Evolutionary conservation across 1,140 invertebrate genomes (phyloP), one percentile per base, ranked within the genome.

Genomic region (Ceratosolen solmsi): DNA sequence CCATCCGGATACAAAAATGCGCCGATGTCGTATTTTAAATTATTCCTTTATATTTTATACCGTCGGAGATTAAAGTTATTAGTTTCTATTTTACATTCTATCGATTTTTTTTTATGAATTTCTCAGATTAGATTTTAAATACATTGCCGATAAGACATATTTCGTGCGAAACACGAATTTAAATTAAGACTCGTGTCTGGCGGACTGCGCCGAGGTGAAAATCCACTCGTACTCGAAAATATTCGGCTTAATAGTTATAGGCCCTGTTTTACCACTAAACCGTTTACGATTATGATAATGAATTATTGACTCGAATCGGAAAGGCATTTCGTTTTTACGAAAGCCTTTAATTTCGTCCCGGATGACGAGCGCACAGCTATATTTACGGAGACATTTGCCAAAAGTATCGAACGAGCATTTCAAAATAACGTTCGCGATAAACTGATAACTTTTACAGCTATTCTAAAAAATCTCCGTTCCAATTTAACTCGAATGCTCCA

Each of bases 1-100:
- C 51, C 60, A 33, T 58, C 76, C 27, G 76, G 41, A 54, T 46
- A 20, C 49, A 51, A 41, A 51, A 58, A 41, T 58, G 38, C 51
- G 25, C 11, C 25, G 38, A 60, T 65, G 56, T 65, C 74, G 38
- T 77, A 77, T 27, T 77, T 77, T 72, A 72, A 36, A 63, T 68
- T 68, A 79, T 56, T 54, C 25, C 30, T 71, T 71, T 79, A 79
- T 79, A 79, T 33, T 51, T 79, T 56, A 38, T 54, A 20, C 15
- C 63, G 20, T 2, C 17, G 1, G 8, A 27, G 77, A 79, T 79
- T 79, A 38, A 78, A 33, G 25, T 71, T 56, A 38, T 79, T 68
- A 71, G 54, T 79, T 70, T 71, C 30, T 79, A 33, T 58, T 75
- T 75, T 33, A 75, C 33, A 54, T 75, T 75, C 33, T n/a, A 25